phyloP scores from a whole-genome alignment of 2,888 invertebrate species.

The Crematogaster levior region DNA sequence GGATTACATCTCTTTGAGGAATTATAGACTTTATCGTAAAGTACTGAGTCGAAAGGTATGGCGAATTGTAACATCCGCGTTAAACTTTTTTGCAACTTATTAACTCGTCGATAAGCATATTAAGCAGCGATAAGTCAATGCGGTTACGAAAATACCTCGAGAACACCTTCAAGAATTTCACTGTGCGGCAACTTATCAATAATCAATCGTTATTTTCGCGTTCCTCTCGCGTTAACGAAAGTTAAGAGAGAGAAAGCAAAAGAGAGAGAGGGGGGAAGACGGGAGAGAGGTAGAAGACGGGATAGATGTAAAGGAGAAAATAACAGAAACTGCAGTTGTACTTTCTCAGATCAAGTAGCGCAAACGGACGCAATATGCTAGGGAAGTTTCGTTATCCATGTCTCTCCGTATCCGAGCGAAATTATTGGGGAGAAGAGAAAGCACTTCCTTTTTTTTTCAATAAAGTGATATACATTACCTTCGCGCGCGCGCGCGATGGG shows the following conservation, averaged over 20 bases:
- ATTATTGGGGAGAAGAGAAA: conserved; percentile 53
- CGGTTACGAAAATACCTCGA: conserved; percentile 53
- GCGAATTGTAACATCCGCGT: neutral
- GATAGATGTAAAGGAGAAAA: neutral
- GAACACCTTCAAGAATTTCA: conserved; percentile 28
- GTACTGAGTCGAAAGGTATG: neutral
- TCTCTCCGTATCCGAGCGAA: conserved; percentile 20
- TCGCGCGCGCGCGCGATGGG: too few relatives aligned
- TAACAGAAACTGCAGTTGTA: conserved; percentile 64
- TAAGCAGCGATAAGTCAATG: conserved; percentile 37
- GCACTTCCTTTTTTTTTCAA: conserved; percentile 39
- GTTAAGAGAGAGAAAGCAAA: conserved; percentile 14
- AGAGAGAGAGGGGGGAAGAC: conserved; percentile 26
- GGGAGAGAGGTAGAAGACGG: conserved; percentile 1
- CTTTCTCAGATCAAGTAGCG: conserved; percentile 65
- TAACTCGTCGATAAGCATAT: conserved; percentile 9
- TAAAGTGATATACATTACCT: conserved; percentile 50
- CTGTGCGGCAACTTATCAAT: conserved; percentile 61
- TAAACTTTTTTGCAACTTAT: conserved; percentile 33
- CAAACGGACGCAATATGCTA: conserved; percentile 65
- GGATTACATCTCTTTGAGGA: neutral
- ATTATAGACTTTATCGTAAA: neutral
- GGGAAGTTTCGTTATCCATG: conserved; percentile 55
- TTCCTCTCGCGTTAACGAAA: conserved; percentile 62
- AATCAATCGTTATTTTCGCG: conserved; percentile 62